Evolutionary conservation across 92 coral and sea anemone genomes (phyloP).

Genomic region (Zoanthus gigantus): DNA sequence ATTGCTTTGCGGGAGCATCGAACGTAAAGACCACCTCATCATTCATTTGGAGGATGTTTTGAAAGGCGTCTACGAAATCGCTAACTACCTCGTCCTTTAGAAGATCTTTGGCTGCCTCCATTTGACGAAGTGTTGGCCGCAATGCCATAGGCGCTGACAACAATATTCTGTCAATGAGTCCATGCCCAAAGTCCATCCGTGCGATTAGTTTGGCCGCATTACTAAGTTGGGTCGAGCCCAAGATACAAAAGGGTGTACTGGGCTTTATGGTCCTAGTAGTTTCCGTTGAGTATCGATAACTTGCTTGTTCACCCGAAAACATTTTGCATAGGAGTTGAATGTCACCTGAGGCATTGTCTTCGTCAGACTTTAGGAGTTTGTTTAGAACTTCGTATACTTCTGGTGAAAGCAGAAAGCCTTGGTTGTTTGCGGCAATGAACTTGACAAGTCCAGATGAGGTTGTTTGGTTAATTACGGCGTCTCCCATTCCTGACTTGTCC

Average conservation of each 20-base stretch:
- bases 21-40: background rate
- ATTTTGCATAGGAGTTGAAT: constrained; percentile 44
- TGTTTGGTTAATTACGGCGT: constrained; percentile 18
- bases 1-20: background rate
- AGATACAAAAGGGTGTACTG: constrained; percentile 54
- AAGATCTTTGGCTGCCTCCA: background rate
- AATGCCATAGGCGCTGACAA: constrained; percentile 44
- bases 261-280: constrained; percentile 20
- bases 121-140: constrained; percentile 23
- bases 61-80: constrained; percentile 23
- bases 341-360: constrained; percentile 52
- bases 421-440: constrained; percentile 24
- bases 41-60: background rate
- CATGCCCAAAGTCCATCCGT: constrained; percentile 54
- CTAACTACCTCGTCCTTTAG: constrained; percentile 21
- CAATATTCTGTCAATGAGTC: constrained; percentile 58
- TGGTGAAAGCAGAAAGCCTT: constrained; percentile 39
- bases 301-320: constrained; percentile 58
- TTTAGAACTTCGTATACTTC: constrained; percentile 50
- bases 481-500: background rate
- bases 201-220: constrained; percentile 40
- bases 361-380: constrained; percentile 56
- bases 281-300: constrained; percentile 61
- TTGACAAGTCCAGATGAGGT: constrained; percentile 53
- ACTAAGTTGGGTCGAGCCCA: constrained; percentile 55